These are phyloP conservation scores for Seriola aureovittata DNA, from an alignment of 2,113 vertebrate genomes.

Conservation along the genomic window DNA sequence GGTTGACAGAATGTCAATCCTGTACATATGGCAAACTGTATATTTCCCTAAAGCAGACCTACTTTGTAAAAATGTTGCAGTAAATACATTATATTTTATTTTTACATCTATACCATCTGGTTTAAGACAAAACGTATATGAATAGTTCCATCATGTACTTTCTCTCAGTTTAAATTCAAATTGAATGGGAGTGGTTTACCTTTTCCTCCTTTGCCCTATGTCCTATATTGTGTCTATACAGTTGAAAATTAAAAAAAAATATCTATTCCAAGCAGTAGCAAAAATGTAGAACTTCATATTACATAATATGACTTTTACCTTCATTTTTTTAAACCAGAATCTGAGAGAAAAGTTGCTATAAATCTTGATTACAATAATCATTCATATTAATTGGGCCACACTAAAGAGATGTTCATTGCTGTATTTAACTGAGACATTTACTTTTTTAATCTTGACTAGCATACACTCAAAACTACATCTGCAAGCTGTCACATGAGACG, in stretches of 20 bases:
- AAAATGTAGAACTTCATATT: no score
- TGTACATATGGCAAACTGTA: background rate
- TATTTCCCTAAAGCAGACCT: no score
- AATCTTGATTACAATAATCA: background rate
- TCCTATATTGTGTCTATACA: background rate
- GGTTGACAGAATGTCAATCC: background rate
- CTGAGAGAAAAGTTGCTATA: background rate
- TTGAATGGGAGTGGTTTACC: background rate
- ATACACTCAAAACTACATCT: background rate
- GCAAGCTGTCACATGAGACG: conserved; percentile 31
- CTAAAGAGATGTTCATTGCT: background rate
- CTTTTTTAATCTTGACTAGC: background rate
- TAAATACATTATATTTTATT: background rate
- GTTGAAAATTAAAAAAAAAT: no score
- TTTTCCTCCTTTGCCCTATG: background rate
- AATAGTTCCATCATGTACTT: background rate
- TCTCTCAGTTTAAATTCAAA: background rate
- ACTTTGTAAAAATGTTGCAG: background rate
- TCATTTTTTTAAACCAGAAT: background rate
- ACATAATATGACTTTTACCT: no score
- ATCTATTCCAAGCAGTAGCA: no score
- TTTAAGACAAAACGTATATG: background rate
- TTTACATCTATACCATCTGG: background rate
- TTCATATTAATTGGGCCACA: background rate
- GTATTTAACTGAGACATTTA: background rate